Evolutionary conservation across 1,140 invertebrate genomes (phyloP).

Genomic region (Neuroterus valhalla): DNA sequence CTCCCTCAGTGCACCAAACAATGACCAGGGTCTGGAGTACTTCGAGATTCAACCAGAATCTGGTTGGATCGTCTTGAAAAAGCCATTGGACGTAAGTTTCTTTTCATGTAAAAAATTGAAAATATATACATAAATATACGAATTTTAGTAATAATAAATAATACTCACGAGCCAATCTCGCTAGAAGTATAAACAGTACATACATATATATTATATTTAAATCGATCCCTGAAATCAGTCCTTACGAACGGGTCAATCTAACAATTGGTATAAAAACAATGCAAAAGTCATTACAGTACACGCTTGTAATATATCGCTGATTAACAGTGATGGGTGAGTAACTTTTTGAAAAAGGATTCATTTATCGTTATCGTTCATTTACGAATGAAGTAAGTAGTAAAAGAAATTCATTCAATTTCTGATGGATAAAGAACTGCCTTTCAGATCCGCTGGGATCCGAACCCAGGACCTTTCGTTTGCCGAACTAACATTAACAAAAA

Average conservation of each 20-base stretch:
- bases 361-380: no score
- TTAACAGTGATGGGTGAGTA: no score
- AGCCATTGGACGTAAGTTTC: constrained; percentile 95
- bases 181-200: constrained; percentile 48
- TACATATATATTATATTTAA: constrained; percentile 43
- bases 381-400: no score
- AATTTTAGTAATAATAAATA: constrained; percentile 38
- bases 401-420: no score
- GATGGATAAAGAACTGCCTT: no score
- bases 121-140: constrained; percentile 40
- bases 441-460: no score
- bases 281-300: constrained; percentile 15
- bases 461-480: no score
- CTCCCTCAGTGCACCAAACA: constrained; percentile 89
- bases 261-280: constrained; percentile 17
- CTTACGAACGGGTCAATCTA: constrained; percentile 33
- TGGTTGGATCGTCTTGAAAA: constrained; percentile 95
- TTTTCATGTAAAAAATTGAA: constrained; percentile 42
- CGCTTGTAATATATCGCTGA: constrained; percentile 25
- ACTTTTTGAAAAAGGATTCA: no score
- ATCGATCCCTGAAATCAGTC: constrained; percentile 46
- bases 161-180: constrained; percentile 36
- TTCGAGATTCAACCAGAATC: constrained; percentile 97
- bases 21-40: constrained; percentile 90
- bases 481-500: no score